phyloP scores from a whole-genome alignment of 2,888 invertebrate genomes.

The Timandra comae region DNA sequence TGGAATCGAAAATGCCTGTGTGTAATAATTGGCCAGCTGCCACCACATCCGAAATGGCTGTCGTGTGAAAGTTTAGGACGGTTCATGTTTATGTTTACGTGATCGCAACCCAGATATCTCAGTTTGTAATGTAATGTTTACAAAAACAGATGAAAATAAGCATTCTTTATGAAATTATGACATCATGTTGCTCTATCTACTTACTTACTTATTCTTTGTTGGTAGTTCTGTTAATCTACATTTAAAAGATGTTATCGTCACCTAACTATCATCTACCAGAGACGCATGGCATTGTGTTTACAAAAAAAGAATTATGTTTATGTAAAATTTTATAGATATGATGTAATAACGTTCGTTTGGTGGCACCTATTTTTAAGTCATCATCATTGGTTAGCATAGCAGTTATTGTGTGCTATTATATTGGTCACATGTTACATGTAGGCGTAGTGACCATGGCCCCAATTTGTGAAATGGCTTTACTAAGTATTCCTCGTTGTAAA shows the following conservation, averaged over 20 bases:
- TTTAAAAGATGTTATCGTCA: too few species aligned
- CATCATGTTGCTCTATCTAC: too few species aligned
- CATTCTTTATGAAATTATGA: too few species aligned
- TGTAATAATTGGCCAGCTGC: constrained; percentile 33
- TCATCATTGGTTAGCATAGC: constrained; percentile 31
- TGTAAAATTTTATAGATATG: neutral
- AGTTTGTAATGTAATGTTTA: constrained; percentile 12
- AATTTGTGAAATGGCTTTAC: constrained; percentile 23
- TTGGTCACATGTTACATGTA: constrained; percentile 30
- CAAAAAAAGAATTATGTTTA: too few species aligned
- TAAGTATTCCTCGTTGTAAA: too few species aligned
- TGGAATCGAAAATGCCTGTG: constrained; percentile 15
- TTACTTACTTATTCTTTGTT: too few species aligned
- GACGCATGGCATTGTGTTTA: too few species aligned
- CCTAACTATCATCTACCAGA: too few species aligned
- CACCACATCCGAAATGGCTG: constrained; percentile 32
- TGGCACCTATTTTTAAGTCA: constrained; percentile 30
- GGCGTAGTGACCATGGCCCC: constrained; percentile 55
- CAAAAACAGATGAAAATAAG: too few species aligned
- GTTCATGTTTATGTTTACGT: constrained; percentile 48
- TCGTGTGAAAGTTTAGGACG: constrained; percentile 44
- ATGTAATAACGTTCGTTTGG: constrained; percentile 17
- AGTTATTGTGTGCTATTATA: constrained; percentile 28
- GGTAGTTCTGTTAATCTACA: too few species aligned
- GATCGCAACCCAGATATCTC: constrained; percentile 45